Percentiles rank a stretch among this genome's conserved stretches.
Evolutionary conservation across 2,113 vertebrate genomes (phyloP).

Genomic region (Rhipidura dahli): DNA sequence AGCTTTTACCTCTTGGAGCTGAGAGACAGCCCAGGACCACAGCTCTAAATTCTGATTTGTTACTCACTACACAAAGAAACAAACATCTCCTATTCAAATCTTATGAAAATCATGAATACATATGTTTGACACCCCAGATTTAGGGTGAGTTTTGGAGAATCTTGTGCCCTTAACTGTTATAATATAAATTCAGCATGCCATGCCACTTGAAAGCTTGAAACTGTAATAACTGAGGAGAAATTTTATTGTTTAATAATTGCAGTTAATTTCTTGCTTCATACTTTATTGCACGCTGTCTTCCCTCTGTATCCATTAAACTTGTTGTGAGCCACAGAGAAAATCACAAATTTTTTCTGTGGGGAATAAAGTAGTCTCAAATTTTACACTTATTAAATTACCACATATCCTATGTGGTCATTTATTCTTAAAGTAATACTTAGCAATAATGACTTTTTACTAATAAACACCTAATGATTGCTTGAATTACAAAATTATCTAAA

Average conservation of each 20-base stretch:
- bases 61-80: not conserved
- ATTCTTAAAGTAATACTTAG: constrained; percentile 44
- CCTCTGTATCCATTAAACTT: constrained; percentile 42
- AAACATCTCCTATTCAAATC: not conserved
- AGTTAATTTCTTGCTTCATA: constrained; percentile 56
- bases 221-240: constrained; percentile 19
- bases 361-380: constrained; percentile 47
- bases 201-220: constrained; percentile 25
- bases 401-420: constrained; percentile 34
- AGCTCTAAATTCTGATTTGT: not conserved
- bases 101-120: not conserved
- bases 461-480: constrained; percentile 41
- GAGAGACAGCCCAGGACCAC: not conserved
- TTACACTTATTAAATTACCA: constrained; percentile 52
- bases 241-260: constrained; percentile 42
- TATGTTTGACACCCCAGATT: not conserved
- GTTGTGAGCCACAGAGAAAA: constrained; percentile 35
- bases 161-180: not conserved
- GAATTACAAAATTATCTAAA: constrained; percentile 53
- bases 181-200: not conserved
- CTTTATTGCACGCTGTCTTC: constrained; percentile 33
- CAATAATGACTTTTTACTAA: constrained; percentile 58
- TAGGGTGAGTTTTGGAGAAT: not conserved
- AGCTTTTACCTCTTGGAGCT: not conserved
- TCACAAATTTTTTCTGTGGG: constrained; percentile 18